phyloP scores from a whole-genome alignment of 2,797 vertebrate genomes.

The Choloepus didactylus region DNA sequence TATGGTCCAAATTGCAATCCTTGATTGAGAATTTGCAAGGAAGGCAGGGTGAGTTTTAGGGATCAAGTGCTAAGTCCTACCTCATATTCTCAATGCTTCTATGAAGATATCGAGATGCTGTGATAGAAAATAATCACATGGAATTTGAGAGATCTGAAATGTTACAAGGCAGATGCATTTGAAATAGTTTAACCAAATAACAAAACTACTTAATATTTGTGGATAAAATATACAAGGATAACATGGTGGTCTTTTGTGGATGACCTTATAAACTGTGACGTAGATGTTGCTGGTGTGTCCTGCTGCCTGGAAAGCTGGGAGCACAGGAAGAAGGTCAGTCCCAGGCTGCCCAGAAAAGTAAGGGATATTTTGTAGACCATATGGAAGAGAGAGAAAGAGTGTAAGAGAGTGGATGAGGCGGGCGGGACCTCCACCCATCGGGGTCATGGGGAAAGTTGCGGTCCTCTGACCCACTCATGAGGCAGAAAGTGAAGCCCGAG shows the following conservation, averaged over 20 bases:
- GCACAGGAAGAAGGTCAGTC: background rate
- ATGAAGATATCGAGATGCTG: background rate
- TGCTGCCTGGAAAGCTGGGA: background rate
- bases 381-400: background rate
- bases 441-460: background rate
- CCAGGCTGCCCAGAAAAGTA: background rate
- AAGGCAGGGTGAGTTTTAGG: background rate
- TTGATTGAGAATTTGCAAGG: background rate
- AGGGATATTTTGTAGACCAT: background rate
- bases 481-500: background rate
- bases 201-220: background rate
- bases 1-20: background rate
- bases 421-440: background rate
- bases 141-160: background rate
- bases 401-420: background rate
- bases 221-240: background rate
- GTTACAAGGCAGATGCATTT: background rate
- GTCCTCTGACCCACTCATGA: background rate
- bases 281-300: background rate
- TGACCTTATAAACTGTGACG: background rate
- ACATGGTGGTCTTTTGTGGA: background rate
- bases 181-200: background rate
- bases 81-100: background rate
- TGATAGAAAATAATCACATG: background rate
- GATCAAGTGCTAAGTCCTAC: background rate